These are phyloP conservation scores for Cataglyphis altisquamis DNA, from an alignment of 2,888 invertebrate genomes.

Conservation along the genomic window DNA sequence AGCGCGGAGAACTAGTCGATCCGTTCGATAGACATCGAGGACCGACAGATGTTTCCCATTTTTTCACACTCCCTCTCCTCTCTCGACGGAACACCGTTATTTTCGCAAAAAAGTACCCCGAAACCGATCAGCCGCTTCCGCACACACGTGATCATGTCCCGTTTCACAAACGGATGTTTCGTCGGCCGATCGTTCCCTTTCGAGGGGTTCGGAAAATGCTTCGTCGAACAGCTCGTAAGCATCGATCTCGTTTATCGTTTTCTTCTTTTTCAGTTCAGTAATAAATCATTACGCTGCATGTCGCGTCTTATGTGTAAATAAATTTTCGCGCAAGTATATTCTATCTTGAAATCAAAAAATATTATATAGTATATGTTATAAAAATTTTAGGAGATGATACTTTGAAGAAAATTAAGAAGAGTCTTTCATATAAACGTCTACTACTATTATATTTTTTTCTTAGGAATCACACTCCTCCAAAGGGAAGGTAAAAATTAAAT, in stretches of 20 bases:
- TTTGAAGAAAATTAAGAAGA: too few relatives aligned
- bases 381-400: too few relatives aligned
- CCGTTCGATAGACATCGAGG: conserved; percentile 84
- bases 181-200: conserved; percentile 72
- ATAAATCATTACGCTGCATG: conserved; percentile 8
- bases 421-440: too few relatives aligned
- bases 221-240: conserved; percentile 50
- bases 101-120: conserved; percentile 84
- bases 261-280: conserved; percentile 18
- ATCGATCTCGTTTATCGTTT: conserved; percentile 54
- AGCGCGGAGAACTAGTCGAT: conserved; percentile 74
- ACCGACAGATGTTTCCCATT: conserved; percentile 85
- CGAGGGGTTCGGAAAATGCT: conserved; percentile 46
- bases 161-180: conserved; percentile 59
- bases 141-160: conserved; percentile 65
- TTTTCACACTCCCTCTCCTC: conserved; percentile 74
- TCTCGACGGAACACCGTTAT: conserved; percentile 83
- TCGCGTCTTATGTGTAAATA: not conserved
- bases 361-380: not conserved
- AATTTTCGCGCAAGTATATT: not conserved
- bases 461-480: too few relatives aligned
- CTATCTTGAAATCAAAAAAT: not conserved
- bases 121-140: conserved; percentile 80
- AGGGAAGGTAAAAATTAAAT: too few relatives aligned
- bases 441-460: too few relatives aligned